These are phyloP conservation scores for Microctenopoma lineatum DNA, from an alignment of 2,797 vertebrate genomes.

Conservation along the genomic window DNA sequence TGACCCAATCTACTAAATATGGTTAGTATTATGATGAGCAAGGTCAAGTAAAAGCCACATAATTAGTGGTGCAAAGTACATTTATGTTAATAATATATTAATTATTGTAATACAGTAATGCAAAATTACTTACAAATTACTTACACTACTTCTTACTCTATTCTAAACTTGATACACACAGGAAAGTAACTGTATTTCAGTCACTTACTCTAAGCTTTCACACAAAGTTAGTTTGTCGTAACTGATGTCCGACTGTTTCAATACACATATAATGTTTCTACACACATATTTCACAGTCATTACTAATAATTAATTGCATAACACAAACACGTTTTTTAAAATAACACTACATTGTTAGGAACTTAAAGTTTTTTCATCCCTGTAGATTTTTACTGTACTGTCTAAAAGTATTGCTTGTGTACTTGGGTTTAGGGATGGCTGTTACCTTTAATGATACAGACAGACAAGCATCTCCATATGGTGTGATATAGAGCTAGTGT, in stretches of 20 bases:
- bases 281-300: neutral
- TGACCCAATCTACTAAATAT: too few species aligned
- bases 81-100: too few species aligned
- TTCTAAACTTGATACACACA: neutral
- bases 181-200: neutral
- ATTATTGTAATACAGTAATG: too few species aligned
- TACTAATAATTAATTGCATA: neutral
- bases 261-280: neutral
- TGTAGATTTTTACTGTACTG: slow-evolving; percentile 44
- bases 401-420: slow-evolving; percentile 29
- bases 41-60: neutral
- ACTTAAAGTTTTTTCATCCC: slow-evolving; percentile 35
- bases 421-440: slow-evolving; percentile 34
- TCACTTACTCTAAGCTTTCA: neutral
- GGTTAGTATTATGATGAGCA: too few species aligned
- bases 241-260: neutral
- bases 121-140: too few species aligned
- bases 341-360: slow-evolving; percentile 2
- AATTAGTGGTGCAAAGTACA: neutral
- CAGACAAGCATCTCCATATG: slow-evolving; percentile 67
- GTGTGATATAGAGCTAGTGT: slow-evolving; percentile 63
- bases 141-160: neutral
- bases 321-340: neutral
- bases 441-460: slow-evolving; percentile 68
- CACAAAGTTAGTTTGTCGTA: neutral